Evolutionary conservation across 2,797 vertebrate species (phyloP), one percentile per base, ranked within the genome.

Genomic region (Poecilia gillii): DNA sequence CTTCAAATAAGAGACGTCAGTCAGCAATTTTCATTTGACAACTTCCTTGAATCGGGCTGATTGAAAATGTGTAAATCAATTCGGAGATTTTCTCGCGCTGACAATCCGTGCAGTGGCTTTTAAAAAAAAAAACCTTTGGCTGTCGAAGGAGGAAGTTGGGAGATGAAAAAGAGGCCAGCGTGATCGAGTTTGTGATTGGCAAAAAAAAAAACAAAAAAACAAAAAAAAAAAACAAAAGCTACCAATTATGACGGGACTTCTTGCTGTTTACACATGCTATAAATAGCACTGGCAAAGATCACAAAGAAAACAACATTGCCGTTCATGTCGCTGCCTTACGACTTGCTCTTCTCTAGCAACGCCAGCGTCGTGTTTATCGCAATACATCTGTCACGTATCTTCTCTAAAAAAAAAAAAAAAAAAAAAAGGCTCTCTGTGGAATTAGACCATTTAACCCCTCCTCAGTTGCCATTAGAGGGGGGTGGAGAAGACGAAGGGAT

Each of bases 401-500:
- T 78, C 84, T 84, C 82, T 3, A 28, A 41, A 72, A 72, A 73
- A 46, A 75, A 51, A 39, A 45, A 74, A 43, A 43, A 72, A 72
- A 72, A 45, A 62, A 74, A 51, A 51, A 43, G 74, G 75, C 80
- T 85, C 93, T 93, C 91, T 73, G 75, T 84, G 91, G 91, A 93
- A 90, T 94, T 90, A 81, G 86, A 89, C 85, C 88, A 73, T 93
- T 95, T 94, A 92, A 94, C 93, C 93, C 93, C 90, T 94, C 92
- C 88, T 93, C 89, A 81, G 90, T 90, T 88, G 87, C 91, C 91
- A 87, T 93, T 95, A 92, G 88, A 86, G 80, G 74, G 55, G 59
- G 45, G 16, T 73, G n/a, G 73, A 28, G 68, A 33, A 74, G 79
- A 72, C 13, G 71, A 85, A 57, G 75, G 45, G 81, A 77, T 46